A percentile compares a stretch with the other conserved stretches of the same genome.
These are phyloP conservation scores for Poliocrania exsul DNA, from an alignment of 2,797 vertebrate genomes.

Conservation along the genomic window DNA sequence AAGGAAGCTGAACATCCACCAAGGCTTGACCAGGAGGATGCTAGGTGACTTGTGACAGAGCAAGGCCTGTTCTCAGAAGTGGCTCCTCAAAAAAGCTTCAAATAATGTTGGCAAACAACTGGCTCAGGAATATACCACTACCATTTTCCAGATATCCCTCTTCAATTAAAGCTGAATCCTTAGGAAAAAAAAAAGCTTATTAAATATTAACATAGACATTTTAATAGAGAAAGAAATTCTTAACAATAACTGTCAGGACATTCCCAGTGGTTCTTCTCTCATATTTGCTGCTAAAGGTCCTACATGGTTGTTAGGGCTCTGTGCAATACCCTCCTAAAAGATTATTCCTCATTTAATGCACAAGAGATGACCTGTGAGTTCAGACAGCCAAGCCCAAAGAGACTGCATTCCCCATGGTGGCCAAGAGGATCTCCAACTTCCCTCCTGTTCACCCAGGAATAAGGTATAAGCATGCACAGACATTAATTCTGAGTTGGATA, in stretches of 20 bases:
- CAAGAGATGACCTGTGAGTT: not conserved
- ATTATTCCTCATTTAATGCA: not conserved
- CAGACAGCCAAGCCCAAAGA: not conserved
- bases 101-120: not conserved
- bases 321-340: not conserved
- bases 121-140: not conserved
- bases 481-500: not conserved
- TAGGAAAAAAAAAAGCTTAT: not conserved
- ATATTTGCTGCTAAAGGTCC: not conserved
- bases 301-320: not conserved
- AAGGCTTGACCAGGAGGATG: not conserved
- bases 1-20: not conserved
- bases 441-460: not conserved
- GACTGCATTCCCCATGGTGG: accelerated
- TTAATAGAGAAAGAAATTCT: not conserved
- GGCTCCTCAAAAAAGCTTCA: not conserved
- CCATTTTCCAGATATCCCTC: not conserved
- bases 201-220: not conserved
- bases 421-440: not conserved
- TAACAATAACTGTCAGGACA: not conserved
- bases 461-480: accelerated
- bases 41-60: not conserved
- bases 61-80: not conserved
- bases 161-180: not conserved
- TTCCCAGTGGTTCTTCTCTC: not conserved